These are phyloP conservation scores for Astyanax mexicanus DNA, from an alignment of 2,797 vertebrate genomes.

Conservation along the genomic window DNA sequence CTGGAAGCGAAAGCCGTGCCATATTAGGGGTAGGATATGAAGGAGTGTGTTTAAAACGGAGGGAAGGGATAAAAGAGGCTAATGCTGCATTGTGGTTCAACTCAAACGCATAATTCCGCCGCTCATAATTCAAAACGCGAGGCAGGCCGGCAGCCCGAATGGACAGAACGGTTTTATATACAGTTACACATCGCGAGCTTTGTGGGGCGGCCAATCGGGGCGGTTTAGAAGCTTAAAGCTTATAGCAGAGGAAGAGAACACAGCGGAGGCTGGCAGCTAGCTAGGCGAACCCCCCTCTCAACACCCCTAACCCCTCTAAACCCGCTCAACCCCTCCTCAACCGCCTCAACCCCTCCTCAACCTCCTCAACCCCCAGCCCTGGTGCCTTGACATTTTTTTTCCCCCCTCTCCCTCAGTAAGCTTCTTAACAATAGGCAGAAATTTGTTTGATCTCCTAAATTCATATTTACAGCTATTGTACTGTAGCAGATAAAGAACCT, in stretches of 20 bases:
- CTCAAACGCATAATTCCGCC: no score
- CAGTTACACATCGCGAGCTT: constrained; percentile 43
- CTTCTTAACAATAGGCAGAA: constrained; percentile 75
- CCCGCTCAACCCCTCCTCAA: no score
- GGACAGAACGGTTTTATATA: constrained; percentile 19
- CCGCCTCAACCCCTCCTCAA: no score
- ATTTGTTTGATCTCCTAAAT: constrained; percentile 78
- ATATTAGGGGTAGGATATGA: constrained; percentile 33
- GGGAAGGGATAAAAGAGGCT: constrained; percentile 23
- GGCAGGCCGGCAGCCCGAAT: constrained; percentile 19
- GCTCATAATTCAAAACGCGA: constrained; percentile 42
- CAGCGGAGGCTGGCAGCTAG: constrained; percentile 52
- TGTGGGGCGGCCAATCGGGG: constrained; percentile 33
- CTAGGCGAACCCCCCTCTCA: constrained; percentile 44
- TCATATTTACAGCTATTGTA: constrained; percentile 79
- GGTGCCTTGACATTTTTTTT: constrained; percentile 44
- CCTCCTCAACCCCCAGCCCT: constrained; percentile 37
- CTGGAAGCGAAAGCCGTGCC: constrained; percentile 48
- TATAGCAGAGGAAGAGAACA: constrained; percentile 58
- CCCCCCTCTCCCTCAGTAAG: constrained; percentile 63
- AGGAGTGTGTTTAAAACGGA: constrained; percentile 25
- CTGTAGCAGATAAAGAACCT: constrained; percentile 73
- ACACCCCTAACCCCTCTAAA: no score
- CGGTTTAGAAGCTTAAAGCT: constrained; percentile 59
- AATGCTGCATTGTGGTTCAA: constrained; percentile 47